Conservation (phyloP, 2,797 vertebrate species). For the Typhlichthys subterraneus region DNA sequence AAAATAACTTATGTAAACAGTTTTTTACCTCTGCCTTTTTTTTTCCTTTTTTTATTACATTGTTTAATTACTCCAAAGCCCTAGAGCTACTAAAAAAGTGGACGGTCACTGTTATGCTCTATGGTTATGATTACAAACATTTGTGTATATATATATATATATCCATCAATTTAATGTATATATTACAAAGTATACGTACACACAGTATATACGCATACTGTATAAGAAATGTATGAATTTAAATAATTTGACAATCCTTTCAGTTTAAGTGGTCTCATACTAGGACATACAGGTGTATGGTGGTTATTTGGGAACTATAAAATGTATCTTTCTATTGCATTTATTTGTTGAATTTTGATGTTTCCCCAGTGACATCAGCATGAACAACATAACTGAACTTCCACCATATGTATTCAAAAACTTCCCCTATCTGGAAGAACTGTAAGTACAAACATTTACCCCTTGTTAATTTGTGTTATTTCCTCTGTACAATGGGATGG, state of each 20-base stretch:
- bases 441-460: conserved; percentile 85
- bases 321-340: background rate
- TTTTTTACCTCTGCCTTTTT: no score
- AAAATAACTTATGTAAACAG: no score
- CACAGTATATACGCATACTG: background rate
- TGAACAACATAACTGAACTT: conserved; percentile 98
- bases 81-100: no score
- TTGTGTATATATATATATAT: no score
- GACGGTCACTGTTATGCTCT: no score
- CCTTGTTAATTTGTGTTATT: conserved; percentile 47
- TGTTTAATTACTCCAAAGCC: no score
- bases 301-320: background rate
- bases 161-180: no score
- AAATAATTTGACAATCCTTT: no score
- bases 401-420: conserved; percentile 93
- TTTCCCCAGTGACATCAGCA: conserved; percentile 91
- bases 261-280: background rate
- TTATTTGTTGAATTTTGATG: conserved; percentile 8
- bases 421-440: conserved; percentile 92
- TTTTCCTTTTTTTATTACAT: no score
- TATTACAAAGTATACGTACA: no score
- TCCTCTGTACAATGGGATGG: conserved; percentile 46
- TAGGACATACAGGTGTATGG: no score
- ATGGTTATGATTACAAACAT: no score
- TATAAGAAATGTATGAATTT: background rate